phyloP scores from a whole-genome alignment of 2,113 vertebrate genomes.

The Rhinopomastus cyanomelas region DNA sequence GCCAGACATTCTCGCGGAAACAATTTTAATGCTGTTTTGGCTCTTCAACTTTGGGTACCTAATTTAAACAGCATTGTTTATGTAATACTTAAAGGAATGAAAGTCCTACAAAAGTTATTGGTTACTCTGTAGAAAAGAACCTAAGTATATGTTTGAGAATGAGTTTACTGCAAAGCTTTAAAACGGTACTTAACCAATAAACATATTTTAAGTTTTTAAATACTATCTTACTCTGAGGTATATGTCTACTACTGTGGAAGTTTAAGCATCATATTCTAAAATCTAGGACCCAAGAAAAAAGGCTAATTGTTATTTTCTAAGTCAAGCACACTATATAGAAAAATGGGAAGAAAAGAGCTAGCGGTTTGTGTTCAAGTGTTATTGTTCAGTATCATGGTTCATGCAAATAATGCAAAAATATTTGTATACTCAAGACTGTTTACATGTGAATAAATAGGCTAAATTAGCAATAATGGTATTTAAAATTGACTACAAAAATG shows the following conservation, averaged over 20 bases:
- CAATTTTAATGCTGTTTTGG: background rate
- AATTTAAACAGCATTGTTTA: background rate
- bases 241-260: constrained; percentile 34
- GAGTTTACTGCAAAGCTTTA: background rate
- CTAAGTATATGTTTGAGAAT: background rate
- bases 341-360: background rate
- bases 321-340: constrained; percentile 35
- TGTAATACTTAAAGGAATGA: background rate
- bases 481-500: constrained; percentile 62
- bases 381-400: background rate
- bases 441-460: constrained; percentile 55
- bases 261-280: constrained; percentile 49
- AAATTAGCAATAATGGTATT: constrained; percentile 46
- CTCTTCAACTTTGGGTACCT: background rate
- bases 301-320: constrained; percentile 21
- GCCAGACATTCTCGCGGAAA: background rate
- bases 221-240: constrained; percentile 61
- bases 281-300: constrained; percentile 12
- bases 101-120: background rate
- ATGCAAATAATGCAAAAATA: constrained; percentile 44
- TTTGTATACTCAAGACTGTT: constrained; percentile 30
- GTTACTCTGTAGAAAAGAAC: background rate
- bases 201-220: constrained; percentile 1
- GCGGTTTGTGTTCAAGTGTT: constrained; percentile 6
- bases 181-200: background rate